These are phyloP conservation scores for Podilymbus podiceps DNA, from an alignment of 2,113 vertebrate genomes.

Conservation along the genomic window DNA sequence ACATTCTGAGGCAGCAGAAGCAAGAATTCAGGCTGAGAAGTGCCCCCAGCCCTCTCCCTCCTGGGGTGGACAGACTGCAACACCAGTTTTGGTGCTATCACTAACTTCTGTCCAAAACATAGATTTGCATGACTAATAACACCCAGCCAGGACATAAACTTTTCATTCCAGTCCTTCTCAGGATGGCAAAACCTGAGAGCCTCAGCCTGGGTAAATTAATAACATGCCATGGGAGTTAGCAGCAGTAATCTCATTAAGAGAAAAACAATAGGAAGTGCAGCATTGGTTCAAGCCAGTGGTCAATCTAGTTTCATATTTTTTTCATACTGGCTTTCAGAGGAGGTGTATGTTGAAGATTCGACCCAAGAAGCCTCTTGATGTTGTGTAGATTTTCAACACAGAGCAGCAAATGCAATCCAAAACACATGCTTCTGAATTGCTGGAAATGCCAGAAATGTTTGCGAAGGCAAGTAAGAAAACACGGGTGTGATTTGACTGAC, in stretches of 20 bases:
- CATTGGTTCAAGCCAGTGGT: background rate
- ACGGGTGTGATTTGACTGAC: slow-evolving; percentile 58
- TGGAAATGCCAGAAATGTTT: slow-evolving; percentile 46
- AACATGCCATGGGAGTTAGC: background rate
- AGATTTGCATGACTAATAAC: background rate
- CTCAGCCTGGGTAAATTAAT: background rate
- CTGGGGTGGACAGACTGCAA: background rate
- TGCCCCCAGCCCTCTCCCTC: background rate
- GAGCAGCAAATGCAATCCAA: background rate
- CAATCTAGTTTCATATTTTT: background rate
- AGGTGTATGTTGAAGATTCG: background rate
- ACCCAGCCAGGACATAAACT: background rate
- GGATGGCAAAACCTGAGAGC: background rate
- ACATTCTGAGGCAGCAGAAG: background rate
- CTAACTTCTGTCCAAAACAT: background rate
- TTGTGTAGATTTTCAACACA: background rate
- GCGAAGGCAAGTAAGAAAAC: slow-evolving; percentile 45
- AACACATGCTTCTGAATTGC: background rate
- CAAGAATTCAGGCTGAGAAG: background rate
- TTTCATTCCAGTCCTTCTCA: background rate
- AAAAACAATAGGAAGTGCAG: background rate
- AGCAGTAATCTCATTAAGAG: background rate
- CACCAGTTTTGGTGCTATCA: background rate
- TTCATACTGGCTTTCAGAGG: background rate
- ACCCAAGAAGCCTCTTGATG: background rate